Base-by-base conservation (phyloP, 2,797 vertebrate genomes). In the Anniella stebbinsi region DNA sequence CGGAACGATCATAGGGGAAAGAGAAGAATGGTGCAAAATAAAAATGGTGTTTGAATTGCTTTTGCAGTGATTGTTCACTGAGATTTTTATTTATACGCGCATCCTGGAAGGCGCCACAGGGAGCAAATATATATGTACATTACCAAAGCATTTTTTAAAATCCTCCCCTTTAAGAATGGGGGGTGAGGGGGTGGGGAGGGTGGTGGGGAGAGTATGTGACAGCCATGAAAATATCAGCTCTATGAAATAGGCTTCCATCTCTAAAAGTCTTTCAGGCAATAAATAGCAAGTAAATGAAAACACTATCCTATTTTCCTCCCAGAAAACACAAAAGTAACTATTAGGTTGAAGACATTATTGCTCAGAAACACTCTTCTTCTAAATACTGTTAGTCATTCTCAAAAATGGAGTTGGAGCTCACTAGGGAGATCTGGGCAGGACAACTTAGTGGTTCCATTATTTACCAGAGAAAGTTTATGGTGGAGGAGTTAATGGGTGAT, bases 21-120 rank as follows among this genome's bases (percentile, higher is more conserved):
- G 41, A 91, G 75, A 87, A 78, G 51, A 86, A 78, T 1, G 60
- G 41, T 81, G 73, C 48, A 89, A 54, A 92, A 87, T 57, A 54
- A 92, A 87, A 63, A 60, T 51, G 33, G 17, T 66, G 87, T 60
- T 86, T 89, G 86, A 93, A 94, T n/a, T 0, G 0, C n/a, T 3
- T 48, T 45, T 86, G 60, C 17, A 87, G 8, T 87, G 86, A 90
- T 88, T 86, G 73, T 13, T 80, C 69, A 28, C 67, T 67, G 80
- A 85, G 0, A 41, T 94, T 82, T 63, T 92, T 86, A 88, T 91
- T 93, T 90, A 54, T 36, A 86, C 66, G 17, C 57, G 25, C 21
- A 51, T n/a, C 76, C 67, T 60, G 73, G 78, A 0, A 30, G 87
- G 69, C 63, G 28, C 80, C 57, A 87, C 75, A 66, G 15, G 80